Evolutionary conservation across 2,797 vertebrate genomes (phyloP).

Genomic region (Natrix natrix): DNA sequence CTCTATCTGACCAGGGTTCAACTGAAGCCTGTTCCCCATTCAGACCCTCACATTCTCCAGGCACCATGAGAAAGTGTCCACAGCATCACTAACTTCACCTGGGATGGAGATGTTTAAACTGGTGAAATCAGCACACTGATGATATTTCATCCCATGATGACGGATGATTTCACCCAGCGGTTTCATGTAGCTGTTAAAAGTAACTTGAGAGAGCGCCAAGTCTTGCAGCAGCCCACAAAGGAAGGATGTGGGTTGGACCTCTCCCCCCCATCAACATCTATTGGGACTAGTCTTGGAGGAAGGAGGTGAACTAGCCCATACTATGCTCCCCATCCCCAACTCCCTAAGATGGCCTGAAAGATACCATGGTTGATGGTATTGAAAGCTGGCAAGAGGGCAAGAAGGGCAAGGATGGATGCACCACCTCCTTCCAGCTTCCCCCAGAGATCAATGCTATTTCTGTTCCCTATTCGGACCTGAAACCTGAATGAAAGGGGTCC

Average conservation of each 20-base stretch:
- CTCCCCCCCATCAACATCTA: not conserved
- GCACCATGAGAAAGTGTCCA: not conserved
- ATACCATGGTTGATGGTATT: not conserved
- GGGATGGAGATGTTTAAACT: not conserved
- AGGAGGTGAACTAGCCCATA: not conserved
- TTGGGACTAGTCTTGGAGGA: not conserved
- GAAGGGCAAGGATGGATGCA: not conserved
- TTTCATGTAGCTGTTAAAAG: not conserved
- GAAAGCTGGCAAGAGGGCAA: not conserved
- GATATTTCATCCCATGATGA: not conserved
- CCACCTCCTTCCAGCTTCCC: not conserved
- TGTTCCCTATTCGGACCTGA: not conserved
- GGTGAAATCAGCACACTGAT: not conserved
- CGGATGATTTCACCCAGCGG: not conserved
- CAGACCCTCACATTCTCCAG: not conserved
- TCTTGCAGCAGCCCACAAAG: not conserved
- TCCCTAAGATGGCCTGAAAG: not conserved
- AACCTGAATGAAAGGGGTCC: not conserved
- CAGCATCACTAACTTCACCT: not conserved
- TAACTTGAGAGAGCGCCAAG: not conserved
- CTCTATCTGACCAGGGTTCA: not conserved
- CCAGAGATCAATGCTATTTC: not conserved
- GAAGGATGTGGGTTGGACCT: not conserved
- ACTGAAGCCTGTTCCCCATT: not conserved
- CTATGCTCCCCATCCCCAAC: not conserved